phyloP scores from a whole-genome alignment of 64 coral and sea anemone genomes.

The Anthopleura sola region DNA sequence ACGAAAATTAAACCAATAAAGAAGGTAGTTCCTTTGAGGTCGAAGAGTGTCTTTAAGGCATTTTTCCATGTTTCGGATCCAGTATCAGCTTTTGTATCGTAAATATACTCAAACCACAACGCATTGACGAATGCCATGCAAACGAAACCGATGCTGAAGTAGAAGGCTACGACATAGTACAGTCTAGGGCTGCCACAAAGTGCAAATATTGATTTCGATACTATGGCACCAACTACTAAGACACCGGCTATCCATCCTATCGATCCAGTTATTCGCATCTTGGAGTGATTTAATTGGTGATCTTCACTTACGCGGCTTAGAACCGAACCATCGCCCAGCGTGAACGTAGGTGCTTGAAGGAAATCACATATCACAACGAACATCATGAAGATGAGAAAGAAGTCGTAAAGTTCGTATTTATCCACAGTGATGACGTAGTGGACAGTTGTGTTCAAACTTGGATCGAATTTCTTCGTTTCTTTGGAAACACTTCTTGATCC shows the following conservation, averaged over 20 bases:
- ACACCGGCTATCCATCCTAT: conserved; percentile 54
- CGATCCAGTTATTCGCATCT: conserved; percentile 77
- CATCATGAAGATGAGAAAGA: conserved; percentile 81
- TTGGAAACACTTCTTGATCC: background rate
- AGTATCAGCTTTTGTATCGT: conserved; percentile 18
- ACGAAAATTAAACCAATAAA: conserved; percentile 50
- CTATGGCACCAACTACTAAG: conserved; percentile 48
- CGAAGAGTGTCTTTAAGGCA: conserved; percentile 23
- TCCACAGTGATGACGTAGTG: conserved; percentile 61
- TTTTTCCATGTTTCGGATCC: conserved; percentile 11
- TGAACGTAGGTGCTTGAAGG: conserved; percentile 76
- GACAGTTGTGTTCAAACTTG: conserved; percentile 42
- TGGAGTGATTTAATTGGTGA: conserved; percentile 42
- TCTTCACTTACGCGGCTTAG: conserved; percentile 67
- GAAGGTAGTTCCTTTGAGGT: conserved; percentile 40
- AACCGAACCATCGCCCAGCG: conserved; percentile 79
- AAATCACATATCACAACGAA: conserved; percentile 80
- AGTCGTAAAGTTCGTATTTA: conserved; percentile 48
- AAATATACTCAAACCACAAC: conserved; percentile 50
- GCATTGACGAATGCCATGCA: conserved; percentile 43
- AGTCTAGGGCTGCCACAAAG: conserved; percentile 21
- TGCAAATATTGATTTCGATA: conserved; percentile 22
- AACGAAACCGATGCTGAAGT: conserved; percentile 60
- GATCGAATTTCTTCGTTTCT: background rate
- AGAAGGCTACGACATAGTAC: conserved; percentile 49